Evolutionary conservation across 2,888 invertebrate species (phyloP), one percentile per base, ranked within the genome.

Genomic region (Urechis unicinctus): DNA sequence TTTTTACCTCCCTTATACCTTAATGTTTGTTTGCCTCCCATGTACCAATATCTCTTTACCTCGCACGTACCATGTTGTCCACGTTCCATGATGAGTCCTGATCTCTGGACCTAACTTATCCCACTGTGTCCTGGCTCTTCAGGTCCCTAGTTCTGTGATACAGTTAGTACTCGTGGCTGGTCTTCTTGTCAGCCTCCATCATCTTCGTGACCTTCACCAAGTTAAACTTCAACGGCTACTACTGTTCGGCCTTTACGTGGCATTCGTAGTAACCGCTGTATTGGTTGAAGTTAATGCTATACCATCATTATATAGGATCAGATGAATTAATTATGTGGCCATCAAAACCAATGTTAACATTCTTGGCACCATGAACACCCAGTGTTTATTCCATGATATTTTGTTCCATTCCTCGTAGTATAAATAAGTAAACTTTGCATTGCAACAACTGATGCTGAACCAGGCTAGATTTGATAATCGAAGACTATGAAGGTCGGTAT

Each of bases 261-360:
- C 77, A 9, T 84, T 83, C 63, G 68, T 84, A 17, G 55, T 80
- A 1, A 71, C 81, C n/a, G 80, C 81, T 4, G 59, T 83, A 5
- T 72, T 84, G 21, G 80, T 80, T 47, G 83, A 83, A 67, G 66
- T 78, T 1, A 57, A 65, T 31, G 67, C 70, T 29, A 70, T 75
- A 13, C 17, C 36, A 13, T 36, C 17, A 36, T 36, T 9, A 13
- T 36, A 17, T 17, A 36, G 36, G 9, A 13, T 36, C 36, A 36
- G 9, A 13, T 9, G 9, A 17, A 36, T 36, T 13, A 9, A 17
- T n/a, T n/a, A n/a, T n/a, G n/a, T 17, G 9, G 9, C 17, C 9
- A 9, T 36, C 36, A 36, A 36, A 13, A 17, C 17, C 17, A 9
- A 9, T 36, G 9, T 36, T 36, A 36, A 9, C 17, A 13, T 36